Conservation (phyloP, 1,140 invertebrate species). For the Phocides pigmalion region DNA sequence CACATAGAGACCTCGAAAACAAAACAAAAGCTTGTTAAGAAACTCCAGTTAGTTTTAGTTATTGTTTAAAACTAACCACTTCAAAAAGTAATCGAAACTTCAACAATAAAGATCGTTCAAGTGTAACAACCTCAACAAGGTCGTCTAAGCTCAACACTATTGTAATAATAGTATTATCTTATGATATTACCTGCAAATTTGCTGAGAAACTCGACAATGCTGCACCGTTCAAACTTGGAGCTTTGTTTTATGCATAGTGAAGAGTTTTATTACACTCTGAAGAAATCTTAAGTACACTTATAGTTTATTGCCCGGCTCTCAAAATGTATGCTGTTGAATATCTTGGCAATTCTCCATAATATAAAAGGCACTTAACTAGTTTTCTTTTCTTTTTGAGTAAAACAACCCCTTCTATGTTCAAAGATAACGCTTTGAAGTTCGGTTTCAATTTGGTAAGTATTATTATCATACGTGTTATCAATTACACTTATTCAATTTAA, state of each 20-base stretch:
- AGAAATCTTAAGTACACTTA: conserved; percentile 34
- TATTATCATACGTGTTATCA: no score
- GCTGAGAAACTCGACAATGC: conserved; percentile 31
- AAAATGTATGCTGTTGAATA: conserved; percentile 13
- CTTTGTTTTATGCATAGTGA: conserved; percentile 36
- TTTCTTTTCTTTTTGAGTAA: conserved; percentile 8
- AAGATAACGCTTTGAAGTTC: no score
- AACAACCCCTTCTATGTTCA: no score
- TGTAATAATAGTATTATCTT: conserved; percentile 11
- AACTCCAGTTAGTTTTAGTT: not conserved
- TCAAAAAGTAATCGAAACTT: conserved; percentile 11
- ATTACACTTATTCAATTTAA: no score
- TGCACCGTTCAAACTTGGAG: conserved; percentile 31
- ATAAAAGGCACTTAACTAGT: conserved; percentile 17
- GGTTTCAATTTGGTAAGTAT: no score
- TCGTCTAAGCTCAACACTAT: conserved; percentile 9
- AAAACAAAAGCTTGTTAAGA: not conserved
- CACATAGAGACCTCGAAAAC: no score
- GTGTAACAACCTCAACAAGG: not conserved
- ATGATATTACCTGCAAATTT: conserved; percentile 36
- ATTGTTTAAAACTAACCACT: conserved; percentile 8
- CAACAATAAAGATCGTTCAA: conserved; percentile 4
- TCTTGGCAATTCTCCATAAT: conserved; percentile 7
- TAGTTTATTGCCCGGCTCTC: conserved; percentile 16
- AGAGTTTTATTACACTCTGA: conserved; percentile 34